These are phyloP conservation scores for Elegia similella DNA, from an alignment of 2,888 invertebrate genomes.

Conservation along the genomic window DNA sequence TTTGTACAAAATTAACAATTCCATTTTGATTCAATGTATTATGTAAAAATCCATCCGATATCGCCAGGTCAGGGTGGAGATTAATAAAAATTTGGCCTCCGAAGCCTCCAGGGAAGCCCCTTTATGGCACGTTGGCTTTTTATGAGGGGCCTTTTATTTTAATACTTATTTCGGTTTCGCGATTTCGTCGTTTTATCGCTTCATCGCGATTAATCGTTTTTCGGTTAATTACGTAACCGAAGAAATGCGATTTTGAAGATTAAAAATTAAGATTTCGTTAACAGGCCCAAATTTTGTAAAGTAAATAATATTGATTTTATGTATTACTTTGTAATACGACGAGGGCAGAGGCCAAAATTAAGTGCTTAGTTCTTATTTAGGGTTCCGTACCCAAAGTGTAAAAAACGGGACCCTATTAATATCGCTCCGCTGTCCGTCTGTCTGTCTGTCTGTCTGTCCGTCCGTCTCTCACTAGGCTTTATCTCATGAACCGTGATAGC, in stretches of 20 bases:
- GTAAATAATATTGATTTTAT: too few relatives aligned
- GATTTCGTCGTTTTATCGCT: conserved; percentile 64
- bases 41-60: conserved; percentile 57
- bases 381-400: too few relatives aligned
- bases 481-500: too few relatives aligned
- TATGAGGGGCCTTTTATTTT: conserved; percentile 70
- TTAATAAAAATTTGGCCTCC: conserved; percentile 72
- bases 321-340: too few relatives aligned
- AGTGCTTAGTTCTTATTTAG: too few relatives aligned
- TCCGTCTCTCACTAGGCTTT: too few relatives aligned
- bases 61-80: conserved; percentile 57
- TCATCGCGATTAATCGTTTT: conserved; percentile 62
- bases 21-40: conserved; percentile 54
- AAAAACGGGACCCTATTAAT: too few relatives aligned
- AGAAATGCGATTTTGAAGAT: conserved; percentile 39
- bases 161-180: conserved; percentile 69
- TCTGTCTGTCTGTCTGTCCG: too few relatives aligned
- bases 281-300: neutral
- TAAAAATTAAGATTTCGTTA: conserved; percentile 20
- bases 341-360: too few relatives aligned
- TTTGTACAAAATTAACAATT: conserved; percentile 49
- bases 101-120: conserved; percentile 62
- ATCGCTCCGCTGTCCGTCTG: too few relatives aligned
- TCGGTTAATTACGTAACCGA: conserved; percentile 60
- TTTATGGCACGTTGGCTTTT: conserved; percentile 73